A percentile compares a stretch with the other conserved stretches of the same genome.
These are phyloP conservation scores for Eufriesea mexicana DNA, from an alignment of 1,140 invertebrate genomes.

Conservation along the genomic window DNA sequence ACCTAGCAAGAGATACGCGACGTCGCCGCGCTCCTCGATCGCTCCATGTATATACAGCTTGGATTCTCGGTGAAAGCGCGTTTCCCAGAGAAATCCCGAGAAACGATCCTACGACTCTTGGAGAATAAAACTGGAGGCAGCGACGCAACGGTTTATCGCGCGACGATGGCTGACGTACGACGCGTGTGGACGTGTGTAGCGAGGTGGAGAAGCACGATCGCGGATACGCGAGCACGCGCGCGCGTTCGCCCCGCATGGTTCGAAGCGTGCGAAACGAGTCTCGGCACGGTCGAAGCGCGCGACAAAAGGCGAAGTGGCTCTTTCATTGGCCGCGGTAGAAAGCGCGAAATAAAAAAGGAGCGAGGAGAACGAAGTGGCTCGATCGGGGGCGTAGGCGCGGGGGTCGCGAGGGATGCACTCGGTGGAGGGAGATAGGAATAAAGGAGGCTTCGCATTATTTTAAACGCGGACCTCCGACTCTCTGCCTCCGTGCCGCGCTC, in stretches of 20 bases:
- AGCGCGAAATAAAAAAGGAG: slow-evolving; percentile 58
- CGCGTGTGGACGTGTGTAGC: too few species aligned
- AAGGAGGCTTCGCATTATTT: slow-evolving; percentile 65
- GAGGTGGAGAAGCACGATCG: too few species aligned
- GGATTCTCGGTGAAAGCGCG: too few species aligned
- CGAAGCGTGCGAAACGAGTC: slow-evolving; percentile 40
- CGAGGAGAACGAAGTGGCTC: slow-evolving; percentile 44
- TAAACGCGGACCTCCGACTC: slow-evolving; percentile 61
- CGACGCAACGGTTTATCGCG: too few species aligned
- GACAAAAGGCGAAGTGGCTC: slow-evolving; percentile 62
- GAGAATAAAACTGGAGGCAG: too few species aligned
- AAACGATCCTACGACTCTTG: too few species aligned
- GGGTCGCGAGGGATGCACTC: slow-evolving; percentile 1
- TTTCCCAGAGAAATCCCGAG: too few species aligned
- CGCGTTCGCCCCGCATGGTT: neutral
- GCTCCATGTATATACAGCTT: too few species aligned
- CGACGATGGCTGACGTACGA: too few species aligned
- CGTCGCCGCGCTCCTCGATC: too few species aligned
- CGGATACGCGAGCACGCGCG: neutral
- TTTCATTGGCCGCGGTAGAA: slow-evolving; percentile 62
- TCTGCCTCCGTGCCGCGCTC: slow-evolving; percentile 3
- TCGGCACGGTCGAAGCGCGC: slow-evolving; percentile 29
- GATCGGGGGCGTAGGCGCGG: slow-evolving; percentile 17
- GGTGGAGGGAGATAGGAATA: slow-evolving; percentile 28
- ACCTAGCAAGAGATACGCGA: too few species aligned